A percentile compares a stretch with the other conserved stretches of the same genome.
phyloP scores from a whole-genome alignment of 37 sponge, comb jelly and placozoan genomes.

The Beroe forskalii region DNA sequence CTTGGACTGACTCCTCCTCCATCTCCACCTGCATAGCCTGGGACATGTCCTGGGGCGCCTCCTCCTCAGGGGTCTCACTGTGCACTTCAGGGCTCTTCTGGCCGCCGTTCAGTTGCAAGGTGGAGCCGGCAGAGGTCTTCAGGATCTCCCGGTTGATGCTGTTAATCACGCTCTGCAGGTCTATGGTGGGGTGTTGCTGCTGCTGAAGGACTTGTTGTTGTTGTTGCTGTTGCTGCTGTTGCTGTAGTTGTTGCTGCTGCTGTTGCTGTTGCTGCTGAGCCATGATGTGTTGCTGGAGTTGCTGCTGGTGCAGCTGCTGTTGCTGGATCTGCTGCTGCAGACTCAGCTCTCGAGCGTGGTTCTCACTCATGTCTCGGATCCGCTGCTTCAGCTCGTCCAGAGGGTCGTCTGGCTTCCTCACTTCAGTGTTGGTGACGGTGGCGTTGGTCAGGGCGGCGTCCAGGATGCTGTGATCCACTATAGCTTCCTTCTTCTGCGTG shows the following conservation, averaged over 20 bases:
- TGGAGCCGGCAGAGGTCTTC: constrained; percentile 4
- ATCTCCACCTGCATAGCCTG: background rate
- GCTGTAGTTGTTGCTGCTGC: constrained; percentile 20
- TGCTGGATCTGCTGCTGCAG: constrained; percentile 55
- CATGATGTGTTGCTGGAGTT: constrained; percentile 45
- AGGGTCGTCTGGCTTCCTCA: constrained; percentile 42
- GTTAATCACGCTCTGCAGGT: constrained; percentile 56
- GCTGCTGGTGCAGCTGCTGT: constrained; percentile 57
- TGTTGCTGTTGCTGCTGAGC: constrained; percentile 42
- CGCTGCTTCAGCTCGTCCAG: constrained; percentile 61
- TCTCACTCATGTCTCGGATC: constrained; percentile 63
- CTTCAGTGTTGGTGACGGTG: background rate
- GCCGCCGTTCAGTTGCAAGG: background rate
- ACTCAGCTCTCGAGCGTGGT: constrained; percentile 42
- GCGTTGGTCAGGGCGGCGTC: constrained; percentile 28
- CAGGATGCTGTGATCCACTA: constrained; percentile 32
- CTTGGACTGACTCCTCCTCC: constrained; percentile 32
- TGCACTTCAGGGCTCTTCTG: background rate
- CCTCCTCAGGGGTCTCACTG: background rate
- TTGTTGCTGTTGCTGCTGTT: constrained; percentile 20
- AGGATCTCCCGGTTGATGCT: constrained; percentile 53
- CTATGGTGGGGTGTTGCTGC: constrained; percentile 5
- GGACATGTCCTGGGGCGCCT: background rate
- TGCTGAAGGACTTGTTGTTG: constrained; percentile 25
- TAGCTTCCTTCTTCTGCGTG: constrained; percentile 42